Evolutionary conservation across 2,888 invertebrate species (phyloP), one percentile per base, ranked within the genome.

Genomic region (Chymomyza procnemis): DNA sequence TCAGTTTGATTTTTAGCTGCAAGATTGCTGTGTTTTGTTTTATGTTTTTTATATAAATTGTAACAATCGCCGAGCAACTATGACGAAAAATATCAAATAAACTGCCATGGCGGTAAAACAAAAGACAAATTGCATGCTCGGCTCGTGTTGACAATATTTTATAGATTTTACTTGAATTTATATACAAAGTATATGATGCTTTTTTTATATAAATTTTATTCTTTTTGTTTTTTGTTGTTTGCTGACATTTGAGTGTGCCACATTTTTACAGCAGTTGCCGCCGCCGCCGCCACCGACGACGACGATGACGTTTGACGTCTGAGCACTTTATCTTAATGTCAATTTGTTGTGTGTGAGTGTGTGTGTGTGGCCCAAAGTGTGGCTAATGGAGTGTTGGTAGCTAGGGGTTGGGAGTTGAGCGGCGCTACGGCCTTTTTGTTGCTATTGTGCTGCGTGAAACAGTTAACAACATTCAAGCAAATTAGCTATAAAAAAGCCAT

Each of bases 401-500:
- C 34, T 41, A 12, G 48, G 48, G 14, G 9, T 12, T 6, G 48
- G 48, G 48, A 1, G 16, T 16, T 4, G 18, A 50, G 4, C 16
- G 47, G 5, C 9, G 48, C 55, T 59, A 47, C 65, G 67, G 50
- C 22, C 58, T 60, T 47, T 62, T n/a, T n/a, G n/a, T n/a, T 57
- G 19, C 12, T 58, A 67, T 61, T 22, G 46, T 56, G 47, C 74
- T 79, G 87, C 86, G 86, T 87, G 86, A 87, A 84, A 75, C 88
- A 84, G 88, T 86, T 80, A 76, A 84, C 71, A 75, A 79, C 74
- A 78, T 73, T 75, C 66, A 64, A 63, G 63, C 69, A 72, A 85
- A 87, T 83, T 76, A 77, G 73, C 81, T 75, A 87, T 83, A 87
- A 87, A 84, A 87, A 80, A 75, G 66, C 75, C 79, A 83, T 87